Percentiles rank a stretch among this genome's conserved stretches.
Evolutionary conservation across 2,797 vertebrate genomes (phyloP).

Genomic region (Danio tinwini): DNA sequence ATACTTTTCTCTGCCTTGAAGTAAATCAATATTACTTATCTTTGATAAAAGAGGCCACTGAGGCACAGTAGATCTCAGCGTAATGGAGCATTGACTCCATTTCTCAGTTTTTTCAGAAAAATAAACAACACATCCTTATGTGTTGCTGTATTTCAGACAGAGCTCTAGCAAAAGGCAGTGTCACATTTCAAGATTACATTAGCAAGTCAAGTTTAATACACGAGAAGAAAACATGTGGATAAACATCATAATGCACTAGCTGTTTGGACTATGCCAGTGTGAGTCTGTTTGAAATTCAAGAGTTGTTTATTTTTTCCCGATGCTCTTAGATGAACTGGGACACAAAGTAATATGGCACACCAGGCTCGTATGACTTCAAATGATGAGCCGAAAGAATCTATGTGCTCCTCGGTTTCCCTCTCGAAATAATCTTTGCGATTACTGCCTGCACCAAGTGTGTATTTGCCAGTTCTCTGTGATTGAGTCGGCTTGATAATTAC

Average conservation of each 20-base stretch:
- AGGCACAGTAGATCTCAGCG: constrained; percentile 72
- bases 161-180: not conserved
- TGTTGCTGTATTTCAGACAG: constrained; percentile 42
- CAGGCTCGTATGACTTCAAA: constrained; percentile 68
- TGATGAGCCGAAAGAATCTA: constrained; percentile 57
- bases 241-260: constrained; percentile 71
- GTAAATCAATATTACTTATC: constrained; percentile 85
- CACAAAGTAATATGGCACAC: constrained; percentile 49
- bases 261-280: constrained; percentile 61
- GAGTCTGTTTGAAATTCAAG: constrained; percentile 58
- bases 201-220: constrained; percentile 76
- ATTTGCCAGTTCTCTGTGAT: constrained; percentile 64
- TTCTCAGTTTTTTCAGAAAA: constrained; percentile 37
- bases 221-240: constrained; percentile 71
- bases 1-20: constrained; percentile 81
- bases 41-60: constrained; percentile 82
- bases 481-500: constrained; percentile 81
- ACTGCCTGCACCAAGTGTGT: constrained; percentile 43
- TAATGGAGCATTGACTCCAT: constrained; percentile 60
- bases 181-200: constrained; percentile 34
- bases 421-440: constrained; percentile 54
- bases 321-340: constrained; percentile 61
- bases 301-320: constrained; percentile 51
- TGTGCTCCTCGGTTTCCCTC: constrained; percentile 60
- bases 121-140: constrained; percentile 26